A percentile compares a stretch with the other conserved stretches of the same genome.
phyloP scores from a whole-genome alignment of 2,113 vertebrate genomes.

The Cygnus atratus region DNA sequence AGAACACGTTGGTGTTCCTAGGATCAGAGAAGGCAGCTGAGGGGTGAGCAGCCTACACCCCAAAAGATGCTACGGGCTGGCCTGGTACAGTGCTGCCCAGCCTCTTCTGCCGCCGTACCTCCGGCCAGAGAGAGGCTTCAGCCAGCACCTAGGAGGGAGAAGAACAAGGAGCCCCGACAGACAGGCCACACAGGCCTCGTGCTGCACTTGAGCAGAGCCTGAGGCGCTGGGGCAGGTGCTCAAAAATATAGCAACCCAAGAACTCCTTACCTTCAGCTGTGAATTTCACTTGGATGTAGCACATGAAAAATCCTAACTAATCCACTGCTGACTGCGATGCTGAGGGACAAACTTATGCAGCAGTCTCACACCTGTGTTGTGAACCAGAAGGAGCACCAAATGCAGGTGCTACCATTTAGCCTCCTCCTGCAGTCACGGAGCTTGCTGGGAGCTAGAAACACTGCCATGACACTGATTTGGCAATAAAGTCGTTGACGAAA shows the following conservation, averaged over 20 bases:
- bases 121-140: fast-evolving
- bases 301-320: not conserved
- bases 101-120: not conserved
- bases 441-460: not conserved
- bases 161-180: not conserved
- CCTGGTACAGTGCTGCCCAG: not conserved
- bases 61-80: no score
- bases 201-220: not conserved
- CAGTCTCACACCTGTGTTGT: not conserved
- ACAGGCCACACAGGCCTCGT: not conserved
- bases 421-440: not conserved
- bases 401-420: not conserved
- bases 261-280: not conserved
- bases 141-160: not conserved
- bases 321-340: not conserved
- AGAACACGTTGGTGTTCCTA: not conserved
- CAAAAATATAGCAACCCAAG: not conserved
- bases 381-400: not conserved
- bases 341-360: not conserved
- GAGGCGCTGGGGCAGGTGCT: not conserved
- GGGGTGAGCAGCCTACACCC: not conserved
- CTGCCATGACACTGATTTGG: not conserved
- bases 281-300: not conserved
- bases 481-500: not conserved
- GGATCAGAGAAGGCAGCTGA: not conserved